Evolutionary conservation across 2,888 invertebrate species (phyloP), one percentile per base, ranked within the genome.

Genomic region (Aleiodes leptofemur): DNA sequence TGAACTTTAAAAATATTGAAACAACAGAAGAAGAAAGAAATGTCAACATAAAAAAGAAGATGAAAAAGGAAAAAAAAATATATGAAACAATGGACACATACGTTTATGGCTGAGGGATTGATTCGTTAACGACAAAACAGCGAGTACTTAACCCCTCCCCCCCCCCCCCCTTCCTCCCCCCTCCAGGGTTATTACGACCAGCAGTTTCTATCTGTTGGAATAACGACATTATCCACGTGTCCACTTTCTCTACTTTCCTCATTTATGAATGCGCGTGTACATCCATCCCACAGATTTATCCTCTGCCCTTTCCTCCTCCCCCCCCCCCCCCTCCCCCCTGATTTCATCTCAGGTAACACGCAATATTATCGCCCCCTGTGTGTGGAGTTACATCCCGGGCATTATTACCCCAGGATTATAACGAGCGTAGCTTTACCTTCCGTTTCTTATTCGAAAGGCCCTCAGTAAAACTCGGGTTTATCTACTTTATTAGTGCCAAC

Each of bases 401-500:
- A 64, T 64, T 64, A 64, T 64, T 64, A 64, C 48, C 64, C 43
- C 7, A 16, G 13, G 43, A 38, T 43, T 48, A 64, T 64, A 64
- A 64, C 64, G 64, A 48, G 64, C 16, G 8, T 29, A 64, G 43
- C 43, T 61, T 61, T 61, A 38, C 61, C 64, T 48, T 23, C 48
- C 48, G 43, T 64, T 64, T 48, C 48, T 48, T 64, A 43, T 43
- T 43, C 43, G 43, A 43, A 23, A 43, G 43, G 23, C 23, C 23
- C 43, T 64, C 64, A 13, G 64, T 43, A 13, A 43, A 48, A 23
- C 16, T 14, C 43, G 16, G 43, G 43, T 64, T 64, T 64, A 64
- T 64, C 64, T 64, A 64, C 64, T 64, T 64, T 64, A 64, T 64
- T 64, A 64, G 64, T 64, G 43, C 48, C 64, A 64, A 48, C 64